These are phyloP conservation scores for Oconnorella tubifera DNA, from an alignment of 2,888 invertebrate genomes.

Conservation along the genomic window DNA sequence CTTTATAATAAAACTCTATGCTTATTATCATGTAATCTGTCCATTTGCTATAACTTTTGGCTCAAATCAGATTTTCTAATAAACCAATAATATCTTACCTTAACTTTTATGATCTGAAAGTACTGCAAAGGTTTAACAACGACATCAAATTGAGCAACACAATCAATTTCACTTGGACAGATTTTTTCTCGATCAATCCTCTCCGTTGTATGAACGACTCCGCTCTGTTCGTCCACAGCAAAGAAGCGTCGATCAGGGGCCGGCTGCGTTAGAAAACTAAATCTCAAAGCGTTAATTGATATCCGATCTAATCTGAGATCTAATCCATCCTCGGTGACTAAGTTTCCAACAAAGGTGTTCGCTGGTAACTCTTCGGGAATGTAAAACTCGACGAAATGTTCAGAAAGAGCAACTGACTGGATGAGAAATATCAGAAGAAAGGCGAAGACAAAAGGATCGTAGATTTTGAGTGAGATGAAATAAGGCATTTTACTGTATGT, in stretches of 20 bases:
- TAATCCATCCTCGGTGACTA: conserved; percentile 52
- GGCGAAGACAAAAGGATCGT: too few relatives aligned
- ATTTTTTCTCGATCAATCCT: conserved; percentile 33
- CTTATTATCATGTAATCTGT: too few relatives aligned
- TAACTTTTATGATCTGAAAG: conserved; percentile 34
- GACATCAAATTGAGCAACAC: conserved; percentile 30
- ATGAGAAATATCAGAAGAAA: background rate
- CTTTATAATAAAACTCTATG: too few relatives aligned
- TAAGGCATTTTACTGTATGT: too few relatives aligned
- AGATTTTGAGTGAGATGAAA: too few relatives aligned
- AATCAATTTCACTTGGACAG: conserved; percentile 26
- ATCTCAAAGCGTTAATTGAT: conserved; percentile 23
- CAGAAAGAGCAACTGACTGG: background rate
- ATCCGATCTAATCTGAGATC: conserved; percentile 9
- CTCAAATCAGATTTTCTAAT: too few relatives aligned
- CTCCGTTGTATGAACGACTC: conserved; percentile 28
- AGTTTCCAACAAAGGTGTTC: conserved; percentile 41
- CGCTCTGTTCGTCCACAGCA: conserved; percentile 28
- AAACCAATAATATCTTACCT: conserved; percentile 3
- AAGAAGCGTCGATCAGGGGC: conserved; percentile 23
- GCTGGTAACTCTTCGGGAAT: conserved; percentile 43
- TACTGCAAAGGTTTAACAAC: conserved; percentile 29
- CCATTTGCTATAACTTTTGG: too few relatives aligned
- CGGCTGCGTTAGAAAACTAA: conserved; percentile 30
- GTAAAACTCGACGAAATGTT: conserved; percentile 22